Base-by-base conservation (phyloP, 2,888 invertebrate species). In the Escarpia spicata region DNA sequence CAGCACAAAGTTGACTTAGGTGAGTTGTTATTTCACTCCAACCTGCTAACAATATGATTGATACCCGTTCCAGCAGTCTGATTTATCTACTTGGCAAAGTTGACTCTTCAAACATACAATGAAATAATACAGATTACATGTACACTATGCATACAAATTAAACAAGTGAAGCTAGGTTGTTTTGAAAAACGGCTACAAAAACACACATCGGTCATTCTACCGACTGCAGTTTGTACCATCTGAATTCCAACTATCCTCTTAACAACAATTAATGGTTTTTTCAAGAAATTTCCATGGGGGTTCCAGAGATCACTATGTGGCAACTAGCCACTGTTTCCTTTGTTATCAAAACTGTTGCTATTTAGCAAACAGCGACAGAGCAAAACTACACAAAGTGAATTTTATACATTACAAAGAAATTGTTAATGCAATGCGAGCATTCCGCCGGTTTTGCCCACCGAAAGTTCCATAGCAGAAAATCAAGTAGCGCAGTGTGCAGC, bases 81-180 rank as follows among this genome's bases (percentile, higher is more conserved):
- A 52, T 52, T 52, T 9, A 15, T 52, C 52, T 52, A 26, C 75
- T 75, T 26, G 75, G 75, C 75, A 75, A 75, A 75, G 75, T 75
- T 75, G 19, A 75, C 75, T 75, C 75, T n/a, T 75, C 75, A 75
- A 75, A 75, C 19, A 26, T 75, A 75, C 75, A 75, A 75, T 75
- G 75, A 75, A 75, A 75, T 75, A 75, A 75, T 75, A 75, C 75
- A 75, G 19, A 75, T 75, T 75, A 75, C 75, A 75, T 75, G 26
- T 75, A 75, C 75, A 75, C 75, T 75, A 75, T 75, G 75, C 75
- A 75, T 75, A 75, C 75, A 75, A 75, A 75, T 75, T 75, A 75
- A 75, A 75, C 75, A 26, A 26, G 75, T 75, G 75, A 75, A 75
- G 19, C 75, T 75, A 6, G n/a, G 75, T 75, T 26, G 19, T 75